Conservation (phyloP, 2,888 invertebrate genomes). For the Panopea generosa region DNA sequence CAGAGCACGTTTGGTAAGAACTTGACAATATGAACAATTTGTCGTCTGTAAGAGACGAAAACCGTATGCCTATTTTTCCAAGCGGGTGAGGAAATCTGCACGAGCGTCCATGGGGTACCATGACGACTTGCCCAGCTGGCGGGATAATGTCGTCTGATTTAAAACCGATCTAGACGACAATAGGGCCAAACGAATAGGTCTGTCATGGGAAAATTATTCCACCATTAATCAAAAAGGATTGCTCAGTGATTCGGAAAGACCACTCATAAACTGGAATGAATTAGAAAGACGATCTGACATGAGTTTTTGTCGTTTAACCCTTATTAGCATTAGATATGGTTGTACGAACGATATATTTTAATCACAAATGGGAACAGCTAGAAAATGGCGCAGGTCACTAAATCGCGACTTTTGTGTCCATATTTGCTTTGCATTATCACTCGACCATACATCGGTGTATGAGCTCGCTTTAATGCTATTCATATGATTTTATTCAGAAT, state of each 20-base stretch:
- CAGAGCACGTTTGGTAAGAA: conserved; percentile 47
- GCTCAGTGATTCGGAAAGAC: conserved; percentile 48
- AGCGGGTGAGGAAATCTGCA: conserved; percentile 34
- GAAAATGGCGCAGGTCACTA: conserved; percentile 53
- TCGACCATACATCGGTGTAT: conserved; percentile 40
- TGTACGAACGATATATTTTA: conserved; percentile 24
- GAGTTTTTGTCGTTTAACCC: conserved; percentile 58
- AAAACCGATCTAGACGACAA: conserved; percentile 56
- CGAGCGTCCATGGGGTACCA: conserved; percentile 40
- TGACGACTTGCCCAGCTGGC: conserved; percentile 58
- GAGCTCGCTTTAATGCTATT: conserved; percentile 50
- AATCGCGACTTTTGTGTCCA: conserved; percentile 50
- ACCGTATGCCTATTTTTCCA: conserved; percentile 31
- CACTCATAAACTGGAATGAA: conserved; percentile 62
- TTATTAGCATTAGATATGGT: conserved; percentile 55
- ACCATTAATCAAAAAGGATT: conserved; percentile 64
- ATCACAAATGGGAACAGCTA: conserved; percentile 49
- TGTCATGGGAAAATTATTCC: conserved; percentile 63
- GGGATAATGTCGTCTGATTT: conserved; percentile 62
- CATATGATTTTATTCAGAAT: conserved; percentile 58
- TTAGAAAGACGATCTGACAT: conserved; percentile 52
- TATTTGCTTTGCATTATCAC: conserved; percentile 59
- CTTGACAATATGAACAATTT: conserved; percentile 49
- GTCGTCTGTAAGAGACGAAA: conserved; percentile 35
- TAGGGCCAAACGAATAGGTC: conserved; percentile 61